Base-by-base conservation (phyloP, 2,113 vertebrate species). In the Todiramphus chloris region DNA sequence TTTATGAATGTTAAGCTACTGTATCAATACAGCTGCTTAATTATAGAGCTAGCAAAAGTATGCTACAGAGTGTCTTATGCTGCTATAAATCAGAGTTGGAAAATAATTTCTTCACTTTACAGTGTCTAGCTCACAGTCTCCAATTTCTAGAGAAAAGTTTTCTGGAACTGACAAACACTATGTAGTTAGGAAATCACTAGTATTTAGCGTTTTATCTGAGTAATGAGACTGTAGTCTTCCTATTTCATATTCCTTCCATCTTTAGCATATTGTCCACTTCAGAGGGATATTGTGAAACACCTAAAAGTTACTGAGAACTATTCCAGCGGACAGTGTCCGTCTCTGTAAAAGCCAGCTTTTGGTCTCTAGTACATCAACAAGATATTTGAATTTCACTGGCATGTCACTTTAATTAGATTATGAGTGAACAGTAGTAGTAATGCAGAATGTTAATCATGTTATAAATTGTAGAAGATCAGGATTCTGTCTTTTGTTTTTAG, bases 221-320 rank as follows among this genome's bases (percentile, higher is more conserved):
- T 28, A 59, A 31, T 11, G 70, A 50, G 9, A 33, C 30, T 85
- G 27, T 9, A 72, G 10, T 20, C 33, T 51, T 66, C 8, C 16
- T 21, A 35, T 59, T 73, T 41, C 44, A 58, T 11, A 7, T 35
- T 5, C 10, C 30, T 55, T 66, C 13, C 2, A 4, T 18, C 13
- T 78, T 85, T 39, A 6, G 17, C 12, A 23, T 41, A 81, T 20
- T 75, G 5, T 81, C 4, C 16, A 13, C 48, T 6, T 77, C 28
- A 69, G 8, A 37, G n/a, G 12, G 13, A 25, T 81, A 46, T 73
- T 44, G 10, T 68, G 44, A 83, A 89, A 53, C 41, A 13, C 24
- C 33, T 64, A 31, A 51, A 64, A 55, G 8, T 10, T 44, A 64
- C 4, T 0, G 0, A 78, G 31, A 56, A 3, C 58, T 5, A 10